These are phyloP conservation scores for Macrophya alboannulata DNA, from an alignment of 2,888 invertebrate genomes.

Conservation along the genomic window DNA sequence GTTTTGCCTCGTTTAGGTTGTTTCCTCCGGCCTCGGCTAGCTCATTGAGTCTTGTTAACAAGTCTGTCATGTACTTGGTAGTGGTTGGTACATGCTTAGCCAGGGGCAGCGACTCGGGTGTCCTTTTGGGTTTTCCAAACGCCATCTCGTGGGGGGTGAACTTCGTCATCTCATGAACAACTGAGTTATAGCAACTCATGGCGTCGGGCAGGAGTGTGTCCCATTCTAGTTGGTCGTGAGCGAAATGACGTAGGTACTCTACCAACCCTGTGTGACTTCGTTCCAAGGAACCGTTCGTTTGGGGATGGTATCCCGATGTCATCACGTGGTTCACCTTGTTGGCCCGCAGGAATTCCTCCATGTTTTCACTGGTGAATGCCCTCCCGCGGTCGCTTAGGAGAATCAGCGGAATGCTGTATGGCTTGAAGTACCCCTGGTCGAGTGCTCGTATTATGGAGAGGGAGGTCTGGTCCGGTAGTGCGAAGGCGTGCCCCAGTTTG, in stretches of 20 bases:
- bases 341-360: conserved; percentile 1
- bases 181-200: background rate
- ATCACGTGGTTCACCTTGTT: conserved; percentile 35
- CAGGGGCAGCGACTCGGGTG: background rate
- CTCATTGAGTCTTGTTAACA: conserved; percentile 1
- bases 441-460: background rate
- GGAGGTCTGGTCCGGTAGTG: conserved; percentile 38
- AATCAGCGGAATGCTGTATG: conserved; percentile 1
- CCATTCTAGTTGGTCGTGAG: background rate
- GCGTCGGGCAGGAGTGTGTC: conserved; percentile 1
- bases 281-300: conserved; percentile 14
- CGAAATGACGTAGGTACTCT: background rate
- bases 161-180: background rate
- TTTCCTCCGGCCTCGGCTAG: background rate
- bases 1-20: conserved; percentile 12
- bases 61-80: background rate
- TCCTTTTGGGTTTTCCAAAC: background rate
- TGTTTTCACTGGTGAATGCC: conserved; percentile 12
- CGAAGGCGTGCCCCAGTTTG: background rate
- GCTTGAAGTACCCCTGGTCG: conserved; percentile 25
- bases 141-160: conserved; percentile 13
- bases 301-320: conserved; percentile 29
- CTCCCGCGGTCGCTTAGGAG: conserved; percentile 6
- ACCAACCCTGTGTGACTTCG: conserved; percentile 8
- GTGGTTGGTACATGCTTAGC: conserved; percentile 16